A percentile compares a stretch with the other conserved stretches of the same genome.
phyloP scores from a whole-genome alignment of 2,797 vertebrate genomes.

The Petrocephalus schoutedeni region DNA sequence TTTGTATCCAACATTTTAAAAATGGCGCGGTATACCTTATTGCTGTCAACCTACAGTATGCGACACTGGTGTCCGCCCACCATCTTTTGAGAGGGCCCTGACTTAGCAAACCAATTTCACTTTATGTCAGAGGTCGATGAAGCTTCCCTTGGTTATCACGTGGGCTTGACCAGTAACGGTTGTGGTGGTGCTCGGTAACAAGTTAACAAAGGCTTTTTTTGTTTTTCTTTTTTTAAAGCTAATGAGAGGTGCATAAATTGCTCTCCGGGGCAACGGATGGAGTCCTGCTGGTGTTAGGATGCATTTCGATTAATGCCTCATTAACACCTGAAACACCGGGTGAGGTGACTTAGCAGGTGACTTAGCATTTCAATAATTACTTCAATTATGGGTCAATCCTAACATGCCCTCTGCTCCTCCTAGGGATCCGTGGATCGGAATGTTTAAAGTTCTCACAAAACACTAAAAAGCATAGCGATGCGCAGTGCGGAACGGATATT shows the following conservation, averaged over 20 bases:
- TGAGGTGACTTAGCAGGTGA: slow-evolving; percentile 5
- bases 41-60: too few relatives aligned
- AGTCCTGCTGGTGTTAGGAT: neutral
- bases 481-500: neutral
- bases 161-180: neutral
- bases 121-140: neutral
- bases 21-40: too few relatives aligned
- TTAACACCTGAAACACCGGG: neutral
- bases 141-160: neutral
- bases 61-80: too few relatives aligned
- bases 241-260: neutral
- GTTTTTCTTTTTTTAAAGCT: neutral
- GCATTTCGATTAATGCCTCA: neutral
- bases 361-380: slow-evolving; percentile 9
- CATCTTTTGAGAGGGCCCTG: too few relatives aligned
- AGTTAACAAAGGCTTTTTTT: neutral
- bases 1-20: too few relatives aligned
- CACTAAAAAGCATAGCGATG: neutral
- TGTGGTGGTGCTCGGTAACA: neutral
- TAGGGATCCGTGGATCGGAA: neutral
- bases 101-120: too few relatives aligned
- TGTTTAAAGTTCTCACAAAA: neutral
- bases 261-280: neutral
- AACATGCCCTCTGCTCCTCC: neutral
- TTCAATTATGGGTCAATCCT: neutral